Evolutionary conservation across 2,797 vertebrate genomes (phyloP).

Genomic region (Chrosomus eos): DNA sequence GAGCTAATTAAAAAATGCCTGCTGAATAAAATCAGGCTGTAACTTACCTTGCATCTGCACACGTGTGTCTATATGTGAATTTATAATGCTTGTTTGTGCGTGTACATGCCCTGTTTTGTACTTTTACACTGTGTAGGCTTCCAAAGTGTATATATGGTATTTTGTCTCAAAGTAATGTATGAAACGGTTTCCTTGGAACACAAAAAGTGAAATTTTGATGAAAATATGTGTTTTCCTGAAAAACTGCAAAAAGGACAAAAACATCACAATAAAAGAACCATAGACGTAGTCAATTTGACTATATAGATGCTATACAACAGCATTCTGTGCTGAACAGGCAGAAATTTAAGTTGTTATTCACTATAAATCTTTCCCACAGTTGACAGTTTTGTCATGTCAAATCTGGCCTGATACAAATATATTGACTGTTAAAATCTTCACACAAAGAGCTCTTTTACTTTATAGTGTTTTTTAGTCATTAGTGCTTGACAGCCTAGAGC

Average conservation of each 20-base stretch:
- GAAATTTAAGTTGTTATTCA: not conserved
- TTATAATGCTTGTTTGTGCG: not conserved
- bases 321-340: not conserved
- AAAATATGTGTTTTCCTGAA: not conserved
- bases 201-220: not conserved
- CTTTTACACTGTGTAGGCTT: not conserved
- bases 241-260: not conserved
- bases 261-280: not conserved
- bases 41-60: not conserved
- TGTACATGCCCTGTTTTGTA: not conserved
- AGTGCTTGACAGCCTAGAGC: not conserved
- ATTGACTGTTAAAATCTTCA: not conserved
- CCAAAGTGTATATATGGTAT: not conserved
- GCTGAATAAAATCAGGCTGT: constrained; percentile 20
- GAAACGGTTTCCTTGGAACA: not conserved
- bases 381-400: no score
- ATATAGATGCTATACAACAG: not conserved
- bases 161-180: not conserved
- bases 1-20: constrained; percentile 25
- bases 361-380: not conserved
- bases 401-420: no score
- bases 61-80: not conserved
- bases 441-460: not conserved
- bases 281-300: not conserved
- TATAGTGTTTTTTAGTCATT: not conserved